phyloP scores from a whole-genome alignment of 2,113 vertebrate species.

The Passer domesticus region DNA sequence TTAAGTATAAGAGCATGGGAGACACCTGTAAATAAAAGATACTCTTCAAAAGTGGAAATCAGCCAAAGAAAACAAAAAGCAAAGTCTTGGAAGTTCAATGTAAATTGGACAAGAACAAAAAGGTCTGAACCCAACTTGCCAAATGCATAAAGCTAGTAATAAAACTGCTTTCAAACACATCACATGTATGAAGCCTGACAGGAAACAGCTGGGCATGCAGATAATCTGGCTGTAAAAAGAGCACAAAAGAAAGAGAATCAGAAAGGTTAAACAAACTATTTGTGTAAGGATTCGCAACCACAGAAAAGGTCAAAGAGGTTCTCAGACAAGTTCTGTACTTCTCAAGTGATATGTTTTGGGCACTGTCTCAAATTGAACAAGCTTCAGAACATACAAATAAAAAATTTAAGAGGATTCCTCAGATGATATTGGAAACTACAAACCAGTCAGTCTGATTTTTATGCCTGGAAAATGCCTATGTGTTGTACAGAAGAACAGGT shows the following conservation, averaged over 20 bases:
- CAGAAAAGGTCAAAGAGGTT: neutral
- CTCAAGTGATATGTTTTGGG: neutral
- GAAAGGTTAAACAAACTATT: slow-evolving; percentile 6
- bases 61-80: neutral
- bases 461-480: neutral
- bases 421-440: neutral
- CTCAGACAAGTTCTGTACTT: neutral
- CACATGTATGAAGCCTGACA: neutral
- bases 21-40: neutral
- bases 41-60: neutral
- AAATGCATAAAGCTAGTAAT: neutral
- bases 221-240: neutral
- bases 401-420: neutral
- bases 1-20: neutral
- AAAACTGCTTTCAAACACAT: slow-evolving; percentile 20
- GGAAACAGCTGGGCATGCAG: slow-evolving; percentile 2
- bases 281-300: neutral
- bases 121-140: neutral
- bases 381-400: neutral
- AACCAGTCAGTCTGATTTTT: neutral
- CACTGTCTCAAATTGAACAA: neutral
- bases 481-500: neutral
- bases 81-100: neutral
- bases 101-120: neutral
- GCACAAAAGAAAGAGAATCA: neutral